Evolutionary conservation across 2,888 invertebrate genomes (phyloP), one percentile per base, ranked within the genome.

Genomic region (Escarpia spicata): DNA sequence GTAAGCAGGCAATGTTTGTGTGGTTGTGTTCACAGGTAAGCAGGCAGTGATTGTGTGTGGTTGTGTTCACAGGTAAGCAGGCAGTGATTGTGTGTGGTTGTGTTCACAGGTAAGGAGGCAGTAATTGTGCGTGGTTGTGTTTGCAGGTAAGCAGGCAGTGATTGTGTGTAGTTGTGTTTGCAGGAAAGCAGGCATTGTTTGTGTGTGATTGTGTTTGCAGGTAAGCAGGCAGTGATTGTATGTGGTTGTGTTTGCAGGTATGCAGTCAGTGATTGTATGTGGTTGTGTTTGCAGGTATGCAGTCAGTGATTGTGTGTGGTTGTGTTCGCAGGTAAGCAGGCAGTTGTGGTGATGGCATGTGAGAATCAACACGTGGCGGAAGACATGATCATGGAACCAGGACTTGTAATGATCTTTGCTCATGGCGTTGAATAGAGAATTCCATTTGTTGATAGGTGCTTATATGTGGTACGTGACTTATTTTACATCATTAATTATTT

Each of bases 351-450:
- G 89, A 97, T 99, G 94, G 98, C 98, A 93, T 99, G 99, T 96
- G 99, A 99, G 97, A 99, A 99, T 96, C 97, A 98, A 3, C 99
- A 99, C 96, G 99, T 99, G 97, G 98, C 98, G 93, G 98, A 98
- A 94, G 99, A 99, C 95, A 98, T 99, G 97, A 98, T 99, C 97
- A 97, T 98, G 90, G 99, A 99, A 95, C 99, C 99, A 0, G 99
- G 99, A 1, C 97, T 99, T 94, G 99, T 99, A 92, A 99, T 99
- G 99, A 99, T 99, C 96, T 99, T 99, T 97, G 99, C 99, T 93
- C 99, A 99, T 97, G 99, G 99, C 94, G 98, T 99, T 31, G 97
- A 97, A 95, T 97, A 91, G 91, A 31, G 75, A 26, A 75, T 75
- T 75, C 75, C 26, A 26, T 75, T 15, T 75, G 26, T 75, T 6